Evolutionary conservation across 2,888 invertebrate genomes (phyloP), one percentile per base, ranked within the genome.

Genomic region (Ormyrus labotus): DNA sequence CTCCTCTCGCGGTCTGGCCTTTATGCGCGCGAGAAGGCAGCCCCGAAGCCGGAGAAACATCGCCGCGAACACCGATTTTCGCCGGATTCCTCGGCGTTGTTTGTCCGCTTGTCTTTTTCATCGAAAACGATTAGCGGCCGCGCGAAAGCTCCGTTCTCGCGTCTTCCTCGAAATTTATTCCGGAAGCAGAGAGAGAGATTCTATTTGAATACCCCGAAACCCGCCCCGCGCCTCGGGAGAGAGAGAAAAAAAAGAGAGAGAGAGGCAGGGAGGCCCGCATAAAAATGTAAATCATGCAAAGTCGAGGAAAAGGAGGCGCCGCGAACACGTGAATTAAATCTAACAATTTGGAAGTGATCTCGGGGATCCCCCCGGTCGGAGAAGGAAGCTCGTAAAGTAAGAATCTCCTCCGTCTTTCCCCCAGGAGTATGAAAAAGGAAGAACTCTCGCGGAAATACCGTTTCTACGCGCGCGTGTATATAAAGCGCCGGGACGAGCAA

Each of bases 301-400:
- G 47, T 53, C 55, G 19, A 45, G 61, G 58, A 6, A n/a, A 58
- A 58, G n/a, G 58, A 13, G n/a, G 5, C 19, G 34, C 13, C 2
- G 47, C 67, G 75, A 71, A 74, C 77, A 64, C 19, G 77, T 64
- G 81, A 77, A 81, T 81, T 77, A 81, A 81, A 81, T 81, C 69
- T 77, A 81, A 76, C 81, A 81, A 81, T 81, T 81, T 77, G 81
- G 77, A 73, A 81, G 81, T 73, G 81, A 81, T 81, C 77, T 81
- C 10, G 73, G 61, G 19, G 68, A 68, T 63, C 65, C 76, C 67
- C 65, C 53, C 13, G 13, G 47, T 5, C 65, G 6, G 19, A 0
- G 11, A 5, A 51, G 8, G 8, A 65, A 60, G 34, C 53, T 68
- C 74, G 74, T 81, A 78, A 81, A 81, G 81, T 81, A 81, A 81